These are phyloP conservation scores for Platyscapa corneri DNA, from an alignment of 1,140 invertebrate genomes.

Conservation along the genomic window DNA sequence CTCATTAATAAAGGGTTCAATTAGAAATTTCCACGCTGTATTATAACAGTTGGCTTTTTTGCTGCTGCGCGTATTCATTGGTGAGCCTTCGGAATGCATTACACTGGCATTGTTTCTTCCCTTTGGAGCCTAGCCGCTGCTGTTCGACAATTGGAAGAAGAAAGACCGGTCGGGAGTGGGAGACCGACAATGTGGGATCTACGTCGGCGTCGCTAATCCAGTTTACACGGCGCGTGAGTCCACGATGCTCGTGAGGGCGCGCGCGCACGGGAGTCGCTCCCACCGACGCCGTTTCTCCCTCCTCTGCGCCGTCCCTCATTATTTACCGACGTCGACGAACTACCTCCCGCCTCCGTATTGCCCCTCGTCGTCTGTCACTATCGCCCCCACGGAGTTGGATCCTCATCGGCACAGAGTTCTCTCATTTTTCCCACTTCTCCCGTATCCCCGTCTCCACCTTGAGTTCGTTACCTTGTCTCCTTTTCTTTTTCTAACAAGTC, in stretches of 20 bases:
- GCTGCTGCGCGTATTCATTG: not conserved
- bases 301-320: not conserved
- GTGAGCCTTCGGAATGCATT: not conserved
- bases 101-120: not conserved
- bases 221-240: slow-evolving; percentile 57
- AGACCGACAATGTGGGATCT: slow-evolving; percentile 63
- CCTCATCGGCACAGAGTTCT: not conserved
- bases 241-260: not conserved
- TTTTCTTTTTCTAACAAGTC: too few species aligned
- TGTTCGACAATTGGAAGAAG: not conserved
- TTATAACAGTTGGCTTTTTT: slow-evolving; percentile 29
- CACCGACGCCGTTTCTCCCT: not conserved
- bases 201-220: slow-evolving; percentile 64
- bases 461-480: too few species aligned
- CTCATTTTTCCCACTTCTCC: not conserved
- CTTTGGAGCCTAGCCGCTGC: not conserved
- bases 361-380: too few species aligned
- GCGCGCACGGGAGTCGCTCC: not conserved
- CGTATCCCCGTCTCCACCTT: too few species aligned
- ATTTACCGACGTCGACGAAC: not conserved
- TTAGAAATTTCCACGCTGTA: slow-evolving; percentile 28
- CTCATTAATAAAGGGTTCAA: slow-evolving; percentile 46
- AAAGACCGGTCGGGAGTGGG: not conserved
- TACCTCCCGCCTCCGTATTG: not conserved
- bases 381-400: not conserved